A percentile compares a stretch with the other conserved stretches of the same genome.
Conservation (phyloP, 2,797 vertebrate genomes). For the Cirrhinus molitorella region DNA sequence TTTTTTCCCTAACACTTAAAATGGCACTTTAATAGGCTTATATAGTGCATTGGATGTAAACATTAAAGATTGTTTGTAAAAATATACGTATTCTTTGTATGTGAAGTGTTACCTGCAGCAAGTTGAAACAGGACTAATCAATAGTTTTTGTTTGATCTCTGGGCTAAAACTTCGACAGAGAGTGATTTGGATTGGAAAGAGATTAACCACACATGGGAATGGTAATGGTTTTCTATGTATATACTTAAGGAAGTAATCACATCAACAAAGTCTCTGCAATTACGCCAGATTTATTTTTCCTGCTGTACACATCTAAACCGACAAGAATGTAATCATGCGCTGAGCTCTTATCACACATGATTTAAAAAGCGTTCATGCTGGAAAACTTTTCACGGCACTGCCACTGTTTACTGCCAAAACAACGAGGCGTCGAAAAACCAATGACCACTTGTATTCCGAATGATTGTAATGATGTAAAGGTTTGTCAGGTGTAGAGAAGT, state of each 20-base stretch:
- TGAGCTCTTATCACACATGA: slow-evolving; percentile 69
- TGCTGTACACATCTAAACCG: slow-evolving; percentile 67
- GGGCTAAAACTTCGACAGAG: slow-evolving; percentile 54
- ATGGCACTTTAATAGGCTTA: background rate
- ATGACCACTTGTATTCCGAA: background rate
- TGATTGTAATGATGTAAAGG: background rate
- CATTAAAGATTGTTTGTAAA: slow-evolving; percentile 33
- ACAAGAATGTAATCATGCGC: slow-evolving; percentile 68
- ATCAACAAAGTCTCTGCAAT: slow-evolving; percentile 78
- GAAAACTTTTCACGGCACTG: slow-evolving; percentile 40
- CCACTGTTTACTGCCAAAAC: slow-evolving; percentile 39
- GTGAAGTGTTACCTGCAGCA: slow-evolving; percentile 40
- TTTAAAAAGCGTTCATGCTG: slow-evolving; percentile 73
- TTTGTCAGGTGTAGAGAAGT: background rate
- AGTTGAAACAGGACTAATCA: slow-evolving; percentile 44
- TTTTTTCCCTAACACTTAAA: background rate
- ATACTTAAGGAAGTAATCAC: slow-evolving; percentile 76
- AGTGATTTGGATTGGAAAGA: slow-evolving; percentile 60
- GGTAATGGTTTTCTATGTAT: slow-evolving; percentile 75
- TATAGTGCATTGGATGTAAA: background rate
- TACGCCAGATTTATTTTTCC: slow-evolving; percentile 79
- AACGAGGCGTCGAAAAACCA: slow-evolving; percentile 2
- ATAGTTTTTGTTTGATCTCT: slow-evolving; percentile 56
- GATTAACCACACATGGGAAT: slow-evolving; percentile 74
- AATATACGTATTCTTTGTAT: background rate